A percentile compares a stretch with the other conserved stretches of the same genome.
Conservation (phyloP, 2,113 vertebrate genomes). For the Australoheros scitulus region DNA sequence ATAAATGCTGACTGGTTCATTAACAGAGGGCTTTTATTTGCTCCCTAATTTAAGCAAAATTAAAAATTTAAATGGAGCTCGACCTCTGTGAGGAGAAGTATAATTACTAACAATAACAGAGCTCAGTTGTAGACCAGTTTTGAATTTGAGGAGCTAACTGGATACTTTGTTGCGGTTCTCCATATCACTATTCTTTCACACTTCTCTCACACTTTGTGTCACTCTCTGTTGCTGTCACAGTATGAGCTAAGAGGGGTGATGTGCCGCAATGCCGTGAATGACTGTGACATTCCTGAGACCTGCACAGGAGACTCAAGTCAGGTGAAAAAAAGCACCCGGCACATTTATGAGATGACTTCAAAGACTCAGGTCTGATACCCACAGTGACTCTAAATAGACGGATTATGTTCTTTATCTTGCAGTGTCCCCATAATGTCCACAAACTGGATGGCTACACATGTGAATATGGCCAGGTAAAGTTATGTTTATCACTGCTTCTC, state of each 20-base stretch:
- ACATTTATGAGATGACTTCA: neutral
- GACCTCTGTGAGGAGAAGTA: neutral
- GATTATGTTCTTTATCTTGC: slow-evolving; percentile 29
- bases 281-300: slow-evolving; percentile 92
- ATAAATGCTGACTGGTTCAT: neutral
- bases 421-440: slow-evolving; percentile 96
- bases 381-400: neutral
- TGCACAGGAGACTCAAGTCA: slow-evolving; percentile 95
- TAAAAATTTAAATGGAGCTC: neutral
- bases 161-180: neutral
- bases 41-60: neutral
- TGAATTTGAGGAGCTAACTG: neutral
- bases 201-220: neutral
- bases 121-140: neutral
- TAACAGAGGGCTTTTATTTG: neutral
- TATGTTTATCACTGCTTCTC: neutral
- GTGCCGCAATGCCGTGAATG: slow-evolving; percentile 90
- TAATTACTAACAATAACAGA: neutral
- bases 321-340: slow-evolving; percentile 71
- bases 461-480: slow-evolving; percentile 89
- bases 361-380: neutral
- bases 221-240: slow-evolving; percentile 66
- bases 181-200: neutral
- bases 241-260: slow-evolving; percentile 89
- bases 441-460: slow-evolving; percentile 96